Evolutionary conservation across 2,113 vertebrate genomes (phyloP).

Genomic region (Zapornia atra): DNA sequence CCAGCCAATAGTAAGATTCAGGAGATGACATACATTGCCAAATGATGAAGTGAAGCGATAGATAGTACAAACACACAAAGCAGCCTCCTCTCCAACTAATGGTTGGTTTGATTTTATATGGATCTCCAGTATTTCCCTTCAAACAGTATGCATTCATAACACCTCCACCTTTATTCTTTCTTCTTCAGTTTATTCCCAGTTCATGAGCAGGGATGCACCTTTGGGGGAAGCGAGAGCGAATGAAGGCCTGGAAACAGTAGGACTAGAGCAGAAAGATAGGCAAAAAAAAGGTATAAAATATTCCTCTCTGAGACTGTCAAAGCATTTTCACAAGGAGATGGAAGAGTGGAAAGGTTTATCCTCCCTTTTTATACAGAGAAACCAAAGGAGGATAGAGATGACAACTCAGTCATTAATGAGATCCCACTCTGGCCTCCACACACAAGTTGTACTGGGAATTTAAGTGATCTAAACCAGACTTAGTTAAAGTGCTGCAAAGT

Average conservation of each 20-base stretch:
- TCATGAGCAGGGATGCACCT: background rate
- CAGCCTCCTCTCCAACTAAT: background rate
- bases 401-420: slow-evolving; percentile 2
- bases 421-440: slow-evolving; percentile 11
- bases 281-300: background rate
- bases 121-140: background rate
- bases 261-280: background rate
- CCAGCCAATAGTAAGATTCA: background rate
- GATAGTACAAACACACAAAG: background rate
- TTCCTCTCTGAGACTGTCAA: background rate
- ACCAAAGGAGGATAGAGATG: background rate
- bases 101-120: background rate
- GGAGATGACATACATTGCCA: background rate
- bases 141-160: background rate
- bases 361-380: background rate
- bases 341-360: slow-evolving; percentile 2
- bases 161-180: background rate
- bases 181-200: background rate
- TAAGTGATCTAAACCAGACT: slow-evolving; percentile 43
- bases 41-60: background rate
- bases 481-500: slow-evolving; percentile 12
- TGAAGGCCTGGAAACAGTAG: background rate
- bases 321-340: background rate
- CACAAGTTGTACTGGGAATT: background rate
- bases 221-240: slow-evolving; percentile 8